Evolutionary conservation across 2,888 invertebrate species (phyloP).

Genomic region (Drosophila paucipuncta): DNA sequence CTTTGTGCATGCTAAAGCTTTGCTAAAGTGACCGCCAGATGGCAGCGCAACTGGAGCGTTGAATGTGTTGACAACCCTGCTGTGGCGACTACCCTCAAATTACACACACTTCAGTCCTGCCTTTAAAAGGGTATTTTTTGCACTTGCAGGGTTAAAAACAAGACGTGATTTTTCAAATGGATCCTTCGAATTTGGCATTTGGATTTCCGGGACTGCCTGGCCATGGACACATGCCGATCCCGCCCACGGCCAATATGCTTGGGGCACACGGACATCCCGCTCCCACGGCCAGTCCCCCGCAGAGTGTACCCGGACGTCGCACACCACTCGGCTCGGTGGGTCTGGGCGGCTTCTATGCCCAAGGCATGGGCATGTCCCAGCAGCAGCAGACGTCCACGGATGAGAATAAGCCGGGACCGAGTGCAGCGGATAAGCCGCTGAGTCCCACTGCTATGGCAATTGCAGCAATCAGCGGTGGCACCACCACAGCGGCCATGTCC

Average conservation of each 20-base stretch:
- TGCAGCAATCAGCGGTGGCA: conserved; percentile 71
- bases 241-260: conserved; percentile 81
- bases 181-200: conserved; percentile 83
- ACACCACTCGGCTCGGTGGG: conserved; percentile 94
- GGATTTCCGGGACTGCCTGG: conserved; percentile 83
- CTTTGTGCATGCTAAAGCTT: background rate
- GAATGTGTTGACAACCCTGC: conserved; percentile 37
- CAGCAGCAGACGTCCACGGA: conserved; percentile 88
- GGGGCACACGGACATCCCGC: conserved; percentile 79
- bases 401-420: conserved; percentile 89
- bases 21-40: conserved; percentile 20
- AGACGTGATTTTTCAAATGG: conserved; percentile 70
- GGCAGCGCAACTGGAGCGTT: conserved; percentile 20
- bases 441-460: conserved; percentile 67
- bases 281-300: conserved; percentile 85
- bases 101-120: conserved; percentile 32
- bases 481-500: conserved; percentile 74
- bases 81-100: conserved; percentile 35
- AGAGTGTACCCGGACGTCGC: conserved; percentile 88
- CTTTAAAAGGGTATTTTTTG: conserved; percentile 19
- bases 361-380: conserved; percentile 85
- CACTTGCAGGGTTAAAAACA: conserved; percentile 23
- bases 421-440: conserved; percentile 73
- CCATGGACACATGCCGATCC: conserved; percentile 82
- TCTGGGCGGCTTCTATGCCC: conserved; percentile 94